These are phyloP conservation scores for Chrosomus eos DNA, from an alignment of 2,797 vertebrate species.

Conservation along the genomic window DNA sequence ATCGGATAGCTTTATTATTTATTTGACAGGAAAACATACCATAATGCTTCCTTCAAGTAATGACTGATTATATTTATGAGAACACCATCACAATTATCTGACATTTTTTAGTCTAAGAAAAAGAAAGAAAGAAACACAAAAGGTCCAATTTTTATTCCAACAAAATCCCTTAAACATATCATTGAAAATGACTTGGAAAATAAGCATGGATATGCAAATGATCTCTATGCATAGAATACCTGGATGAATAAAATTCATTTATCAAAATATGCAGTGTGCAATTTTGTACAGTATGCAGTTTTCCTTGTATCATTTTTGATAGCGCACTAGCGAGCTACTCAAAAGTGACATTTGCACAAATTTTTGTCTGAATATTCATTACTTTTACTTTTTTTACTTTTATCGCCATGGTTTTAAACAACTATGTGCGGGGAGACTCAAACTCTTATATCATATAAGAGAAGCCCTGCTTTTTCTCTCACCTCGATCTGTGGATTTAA, in stretches of 20 bases:
- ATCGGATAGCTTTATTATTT: not conserved
- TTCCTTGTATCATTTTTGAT: no score
- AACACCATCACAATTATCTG: not conserved
- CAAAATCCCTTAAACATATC: not conserved
- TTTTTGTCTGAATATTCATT: no score
- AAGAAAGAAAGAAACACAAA: not conserved
- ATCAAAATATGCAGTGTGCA: not conserved
- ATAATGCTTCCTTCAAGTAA: not conserved
- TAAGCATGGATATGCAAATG: not conserved
- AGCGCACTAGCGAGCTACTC: no score
- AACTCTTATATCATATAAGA: no score
- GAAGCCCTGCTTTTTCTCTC: no score
- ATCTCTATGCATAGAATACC: not conserved
- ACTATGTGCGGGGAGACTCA: no score
- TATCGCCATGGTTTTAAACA: no score
- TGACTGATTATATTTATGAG: constrained; percentile 9
- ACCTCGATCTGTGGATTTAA: no score
- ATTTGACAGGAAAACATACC: not conserved
- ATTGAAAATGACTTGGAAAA: not conserved
- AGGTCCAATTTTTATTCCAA: not conserved
- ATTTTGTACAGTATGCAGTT: not conserved
- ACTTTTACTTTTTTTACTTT: no score
- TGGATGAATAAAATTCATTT: not conserved
- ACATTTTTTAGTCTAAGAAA: not conserved
- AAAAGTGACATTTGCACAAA: no score